Base-by-base conservation (phyloP, 2,888 invertebrate species). In the Acanthosepion esculentum region DNA sequence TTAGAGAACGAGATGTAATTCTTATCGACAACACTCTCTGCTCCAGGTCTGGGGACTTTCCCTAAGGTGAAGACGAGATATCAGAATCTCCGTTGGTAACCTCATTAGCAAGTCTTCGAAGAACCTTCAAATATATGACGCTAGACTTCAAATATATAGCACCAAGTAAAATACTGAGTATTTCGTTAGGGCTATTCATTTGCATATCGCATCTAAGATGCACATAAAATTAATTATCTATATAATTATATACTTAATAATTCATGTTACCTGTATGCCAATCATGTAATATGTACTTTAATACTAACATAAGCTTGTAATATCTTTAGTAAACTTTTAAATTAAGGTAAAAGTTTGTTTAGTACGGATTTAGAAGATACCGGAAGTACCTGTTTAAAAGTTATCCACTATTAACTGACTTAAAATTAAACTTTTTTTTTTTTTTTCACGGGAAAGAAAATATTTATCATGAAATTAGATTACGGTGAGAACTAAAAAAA, bases 21-120 rank as follows among this genome's bases (percentile, higher is more conserved):
- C 15, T 53, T 93, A 48, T 50, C 5, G 50, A n/a, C 29, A 93
- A n/a, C 48, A 93, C 26, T 93, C 18, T 93, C 92, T 93, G 53
- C 29, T 18, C 50, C n/a, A 15, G 48, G 92, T 93, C 92, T 93
- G 92, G 92, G 92, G 92, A 93, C 92, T 93, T 93, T 93, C 48
- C 48, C 48, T 48, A 48, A 48, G 48, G 92, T 93, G 92, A 93
- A 5, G 29, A 6, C 18, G 92, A 93, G 92, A 93, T 50, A 93
- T 29, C 0, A 50, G 48, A 48, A 93, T 93, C 92, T 29, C 92
- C n/a, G 92, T 93, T 50, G 18, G 92, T 93, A 26, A 93, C 92
- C 92, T 53, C 10, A 48, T n/a, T 15, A 48, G 92, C 92, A 93
- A 93, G 92, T 93, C 92, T 93, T 93, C 48, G 53, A 50, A 53